A percentile compares a stretch with the other conserved stretches of the same genome.
These are phyloP conservation scores for Mustela lutreola DNA, from an alignment of 2,113 vertebrate genomes.

Conservation along the genomic window DNA sequence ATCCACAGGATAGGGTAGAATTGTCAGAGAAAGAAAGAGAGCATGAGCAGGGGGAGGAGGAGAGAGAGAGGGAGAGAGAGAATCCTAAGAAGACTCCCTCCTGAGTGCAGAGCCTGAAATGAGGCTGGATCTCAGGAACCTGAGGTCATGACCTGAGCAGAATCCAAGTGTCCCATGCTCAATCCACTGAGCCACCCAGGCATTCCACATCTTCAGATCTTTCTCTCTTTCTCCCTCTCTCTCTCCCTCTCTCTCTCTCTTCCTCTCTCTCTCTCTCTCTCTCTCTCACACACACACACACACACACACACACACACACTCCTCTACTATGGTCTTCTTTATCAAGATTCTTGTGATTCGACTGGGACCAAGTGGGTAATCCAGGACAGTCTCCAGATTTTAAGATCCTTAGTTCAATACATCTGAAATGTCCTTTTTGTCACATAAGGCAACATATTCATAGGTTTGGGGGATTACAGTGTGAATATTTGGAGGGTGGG, in stretches of 20 bases:
- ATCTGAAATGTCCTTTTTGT: neutral
- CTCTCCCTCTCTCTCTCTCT: too few species aligned
- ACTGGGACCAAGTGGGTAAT: neutral
- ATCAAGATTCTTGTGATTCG: neutral
- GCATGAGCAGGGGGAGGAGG: neutral
- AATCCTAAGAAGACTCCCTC: neutral
- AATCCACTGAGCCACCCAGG: neutral
- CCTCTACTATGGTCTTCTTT: neutral
- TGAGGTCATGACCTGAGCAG: neutral
- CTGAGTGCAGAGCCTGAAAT: neutral
- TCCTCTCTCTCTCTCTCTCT: too few species aligned
- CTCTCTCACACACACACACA: neutral
- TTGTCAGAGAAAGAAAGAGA: neutral
- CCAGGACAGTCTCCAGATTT: neutral
- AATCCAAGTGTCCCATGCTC: neutral
- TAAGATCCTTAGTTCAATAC: neutral
- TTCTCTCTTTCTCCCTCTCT: rapidly evolving
- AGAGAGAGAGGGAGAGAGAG: neutral
- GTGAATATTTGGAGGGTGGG: neutral
- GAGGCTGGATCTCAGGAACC: neutral
- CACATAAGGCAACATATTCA: neutral
- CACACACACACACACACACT: neutral
- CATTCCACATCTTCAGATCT: neutral
- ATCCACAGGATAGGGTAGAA: too few species aligned
- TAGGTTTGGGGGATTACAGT: neutral